Percentiles rank a stretch among this genome's conserved stretches.
These are phyloP conservation scores for Bradypodion pumilum DNA, from an alignment of 2,797 vertebrate genomes.

Conservation along the genomic window DNA sequence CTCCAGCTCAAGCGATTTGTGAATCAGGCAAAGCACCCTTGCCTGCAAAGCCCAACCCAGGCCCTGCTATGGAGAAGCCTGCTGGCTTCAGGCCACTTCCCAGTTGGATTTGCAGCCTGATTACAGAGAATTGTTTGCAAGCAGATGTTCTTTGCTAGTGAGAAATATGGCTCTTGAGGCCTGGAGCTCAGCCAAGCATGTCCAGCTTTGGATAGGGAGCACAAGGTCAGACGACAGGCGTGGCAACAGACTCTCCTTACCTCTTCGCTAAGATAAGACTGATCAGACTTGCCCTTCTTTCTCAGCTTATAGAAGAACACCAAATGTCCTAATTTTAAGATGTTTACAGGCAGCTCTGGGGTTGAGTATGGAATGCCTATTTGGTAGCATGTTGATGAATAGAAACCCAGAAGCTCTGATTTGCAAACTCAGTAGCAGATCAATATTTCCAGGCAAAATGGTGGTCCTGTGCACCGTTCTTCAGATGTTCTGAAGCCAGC, in stretches of 20 bases:
- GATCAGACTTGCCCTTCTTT: not conserved
- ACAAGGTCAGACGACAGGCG: constrained; percentile 26
- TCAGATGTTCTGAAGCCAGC: not conserved
- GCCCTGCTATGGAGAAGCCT: not conserved
- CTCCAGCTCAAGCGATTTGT: not conserved
- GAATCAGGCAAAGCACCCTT: not conserved
- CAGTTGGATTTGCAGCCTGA: constrained; percentile 26
- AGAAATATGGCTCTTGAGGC: constrained; percentile 36
- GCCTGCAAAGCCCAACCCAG: not conserved
- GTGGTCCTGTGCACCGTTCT: not conserved
- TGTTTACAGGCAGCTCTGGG: not conserved
- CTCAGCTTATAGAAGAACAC: not conserved
- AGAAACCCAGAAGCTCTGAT: not conserved
- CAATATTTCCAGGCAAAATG: not conserved
- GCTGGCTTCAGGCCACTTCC: constrained; percentile 11
- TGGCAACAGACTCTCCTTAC: not conserved
- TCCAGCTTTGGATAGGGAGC: constrained; percentile 31
- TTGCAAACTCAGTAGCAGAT: not conserved
- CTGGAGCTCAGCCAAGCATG: constrained; percentile 23
- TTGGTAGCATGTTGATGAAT: not conserved
- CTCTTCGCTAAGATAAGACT: not conserved
- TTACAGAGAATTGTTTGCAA: constrained; percentile 24
- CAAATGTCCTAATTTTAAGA: not conserved
- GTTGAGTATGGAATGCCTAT: too few relatives aligned
- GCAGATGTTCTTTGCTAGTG: constrained; percentile 39